These are phyloP conservation scores for Plumapathes pennacea DNA, from an alignment of 92 coral and sea anemone genomes.

Conservation along the genomic window DNA sequence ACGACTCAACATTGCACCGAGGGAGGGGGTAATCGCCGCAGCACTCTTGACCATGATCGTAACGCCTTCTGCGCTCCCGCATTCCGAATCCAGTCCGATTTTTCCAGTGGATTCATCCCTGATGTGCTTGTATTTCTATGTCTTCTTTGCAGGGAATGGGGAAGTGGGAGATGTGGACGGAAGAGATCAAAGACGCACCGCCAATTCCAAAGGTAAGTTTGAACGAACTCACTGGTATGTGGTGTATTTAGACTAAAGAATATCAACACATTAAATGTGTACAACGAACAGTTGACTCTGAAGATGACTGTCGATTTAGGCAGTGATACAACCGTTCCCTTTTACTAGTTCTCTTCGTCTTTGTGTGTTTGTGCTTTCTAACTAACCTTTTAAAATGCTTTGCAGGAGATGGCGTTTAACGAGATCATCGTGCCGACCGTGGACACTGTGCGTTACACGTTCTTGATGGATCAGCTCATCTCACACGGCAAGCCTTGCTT, in stretches of 20 bases:
- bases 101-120: too few species aligned
- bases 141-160: slow-evolving; percentile 87
- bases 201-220: slow-evolving; percentile 96
- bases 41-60: too few species aligned
- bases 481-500: slow-evolving; percentile 89
- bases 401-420: slow-evolving; percentile 95
- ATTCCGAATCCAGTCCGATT: too few species aligned
- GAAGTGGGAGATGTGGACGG: slow-evolving; percentile 99
- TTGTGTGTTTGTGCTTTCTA: neutral
- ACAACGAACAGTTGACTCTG: neutral
- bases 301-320: too few species aligned
- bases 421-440: slow-evolving; percentile 97
- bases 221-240: too few species aligned
- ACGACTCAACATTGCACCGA: too few species aligned
- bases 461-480: slow-evolving; percentile 89
- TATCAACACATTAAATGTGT: neutral
- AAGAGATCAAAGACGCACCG: slow-evolving; percentile 98
- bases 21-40: too few species aligned
- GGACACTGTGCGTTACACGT: slow-evolving; percentile 95
- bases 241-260: neutral
- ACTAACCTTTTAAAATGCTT: neutral
- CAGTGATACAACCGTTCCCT: too few species aligned
- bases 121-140: too few species aligned
- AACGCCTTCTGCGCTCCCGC: too few species aligned
- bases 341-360: neutral